Evolutionary conservation across 2,113 vertebrate genomes (phyloP).

Genomic region (Psilopsiagon aurifrons): DNA sequence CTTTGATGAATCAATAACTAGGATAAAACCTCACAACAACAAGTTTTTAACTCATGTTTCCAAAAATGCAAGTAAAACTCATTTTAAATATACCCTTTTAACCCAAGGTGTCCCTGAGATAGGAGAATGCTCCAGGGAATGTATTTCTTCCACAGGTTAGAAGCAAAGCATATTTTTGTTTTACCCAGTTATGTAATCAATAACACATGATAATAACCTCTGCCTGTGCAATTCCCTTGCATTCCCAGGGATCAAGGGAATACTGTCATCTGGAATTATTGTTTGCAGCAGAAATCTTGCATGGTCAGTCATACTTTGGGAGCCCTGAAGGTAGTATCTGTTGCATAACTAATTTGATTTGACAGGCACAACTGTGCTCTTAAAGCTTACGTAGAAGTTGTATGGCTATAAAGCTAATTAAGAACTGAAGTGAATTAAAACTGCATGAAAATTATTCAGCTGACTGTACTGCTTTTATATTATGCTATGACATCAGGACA

Average conservation of each 20-base stretch:
- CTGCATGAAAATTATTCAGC: background rate
- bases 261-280: conserved; percentile 79
- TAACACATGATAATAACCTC: conserved; percentile 57
- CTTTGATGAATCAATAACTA: background rate
- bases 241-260: conserved; percentile 57
- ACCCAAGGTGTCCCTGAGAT: background rate
- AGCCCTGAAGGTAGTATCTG: conserved; percentile 61
- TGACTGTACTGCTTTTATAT: background rate
- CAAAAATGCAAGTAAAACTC: background rate
- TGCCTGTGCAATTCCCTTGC: conserved; percentile 59
- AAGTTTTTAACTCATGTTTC: background rate
- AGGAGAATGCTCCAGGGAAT: background rate
- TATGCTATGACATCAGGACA: background rate
- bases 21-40: background rate
- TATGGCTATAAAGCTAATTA: conserved; percentile 30
- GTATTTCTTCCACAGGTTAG: background rate
- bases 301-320: conserved; percentile 69
- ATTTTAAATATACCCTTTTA: background rate
- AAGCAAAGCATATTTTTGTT: conserved; percentile 26
- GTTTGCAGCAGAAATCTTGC: conserved; percentile 64
- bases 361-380: conserved; percentile 70
- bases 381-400: conserved; percentile 50
- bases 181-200: conserved; percentile 70
- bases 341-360: conserved; percentile 68
- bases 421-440: conserved; percentile 35